Base-by-base conservation (phyloP, 2,797 vertebrate genomes). In the Eulemur albifrons region DNA sequence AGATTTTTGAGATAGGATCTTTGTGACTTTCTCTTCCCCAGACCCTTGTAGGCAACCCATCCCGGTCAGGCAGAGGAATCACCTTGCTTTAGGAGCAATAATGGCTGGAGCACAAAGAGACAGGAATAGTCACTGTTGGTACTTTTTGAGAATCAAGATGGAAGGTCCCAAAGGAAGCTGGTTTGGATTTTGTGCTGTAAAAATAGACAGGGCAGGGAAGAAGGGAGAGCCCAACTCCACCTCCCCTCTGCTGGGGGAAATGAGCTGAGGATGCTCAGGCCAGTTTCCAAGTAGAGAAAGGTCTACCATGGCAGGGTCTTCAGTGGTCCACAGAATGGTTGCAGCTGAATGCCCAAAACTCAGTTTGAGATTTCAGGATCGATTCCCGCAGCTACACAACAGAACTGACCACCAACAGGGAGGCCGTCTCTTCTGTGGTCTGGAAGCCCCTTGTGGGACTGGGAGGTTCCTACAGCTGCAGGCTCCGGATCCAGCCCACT, bases 241-340 rank as follows among this genome's bases (percentile, higher is more conserved):
- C 43, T 40, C 30, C 35, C 38, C 15, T 72, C 21, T 38, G 38
- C 25, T 27, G 0, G 0, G 9, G 1, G 17, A 43, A 40, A 30
- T 0, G 8, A 59, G 59, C 9, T 0, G 15, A 61, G 32, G 61
- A 13, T 45, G 0, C 65, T 6, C 18, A 4, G 59, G 40, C 43
- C 23, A 27, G 45, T n/a, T 57, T 57, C 75, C 25, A 75, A 23
- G 52, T 4, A 38, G 25, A 50, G 4, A 40, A 54, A 11, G 21
- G 69, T 61, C 21, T 25, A 1, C 50, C 63, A 17, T 57, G 10
- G 13, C 21, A 5, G 10, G 21, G 14, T 43, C 45, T 45, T 38
- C 69, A 25, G 0, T 17, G 21, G 43, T 32, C 83, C 72, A 1
- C 23, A 15, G 77, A n/a, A 6, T 81, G 6, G 0, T 23, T 13